Evolutionary conservation across 2,888 invertebrate genomes (phyloP), one percentile per base, ranked within the genome.

Genomic region (Archips xylosteana): DNA sequence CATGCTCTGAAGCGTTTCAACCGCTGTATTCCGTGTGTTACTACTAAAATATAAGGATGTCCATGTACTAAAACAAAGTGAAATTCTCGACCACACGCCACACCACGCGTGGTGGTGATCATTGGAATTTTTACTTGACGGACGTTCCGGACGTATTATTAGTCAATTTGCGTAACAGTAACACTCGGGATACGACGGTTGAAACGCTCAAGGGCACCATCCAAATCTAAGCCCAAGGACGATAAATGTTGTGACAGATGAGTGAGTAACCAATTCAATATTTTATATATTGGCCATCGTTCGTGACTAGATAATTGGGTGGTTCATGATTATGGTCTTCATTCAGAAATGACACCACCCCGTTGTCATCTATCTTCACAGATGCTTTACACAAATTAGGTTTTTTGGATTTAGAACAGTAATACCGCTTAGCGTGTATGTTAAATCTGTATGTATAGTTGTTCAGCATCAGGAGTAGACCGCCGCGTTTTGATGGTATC

Each of bases 281-380:
- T 34, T 72, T 72, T 3, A 72, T 15, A 8, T 72, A 72, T 12
- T 61, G 61, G 12, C 71, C 71, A 54, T 54, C 67, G 9, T 61
- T 34, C 6, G 61, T 34, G 34, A 72, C 0, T 3, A 62, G 0
- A 54, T 71, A 72, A 60, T 60, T 54, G 9, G 71, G 71, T 3
- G 67, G 71, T n/a, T n/a, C 34, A 34, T 72, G 72, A n/a, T 72
- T 72, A 8, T 72, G 71, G 2, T 62, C 36, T 4, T 72, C 66
- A 9, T 59, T 67, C 4, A 54, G 67, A 6, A 51, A 51, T 9
- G 42, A 36, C 8, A 72, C 62, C 36, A 47, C 0, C 1, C 72
- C 72, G n/a, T 36, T 9, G 1, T 9, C 45, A n/a, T 72, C 62
- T 2, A 72, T 23, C 34, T 67, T 72, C 6, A 72, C 54, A 4